A percentile compares a stretch with the other conserved stretches of the same genome.
These are phyloP conservation scores for Beroe ovata DNA, from an alignment of 37 sponge, comb jelly and placozoan species.

Conservation along the genomic window DNA sequence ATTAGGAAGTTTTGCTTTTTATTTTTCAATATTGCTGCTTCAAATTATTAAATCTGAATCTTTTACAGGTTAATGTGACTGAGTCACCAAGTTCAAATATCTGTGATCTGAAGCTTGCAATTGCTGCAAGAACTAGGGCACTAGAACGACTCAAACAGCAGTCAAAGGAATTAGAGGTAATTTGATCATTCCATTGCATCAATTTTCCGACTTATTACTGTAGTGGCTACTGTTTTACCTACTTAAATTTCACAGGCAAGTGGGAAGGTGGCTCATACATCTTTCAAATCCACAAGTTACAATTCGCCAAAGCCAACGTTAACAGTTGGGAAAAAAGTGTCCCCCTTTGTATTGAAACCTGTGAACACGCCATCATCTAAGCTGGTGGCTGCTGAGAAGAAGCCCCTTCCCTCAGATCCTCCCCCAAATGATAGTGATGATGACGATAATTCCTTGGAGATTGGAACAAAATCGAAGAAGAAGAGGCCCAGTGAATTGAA, in stretches of 20 bases:
- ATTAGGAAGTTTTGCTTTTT: too few species aligned
- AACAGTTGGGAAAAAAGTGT: not conserved
- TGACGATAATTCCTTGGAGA: constrained; percentile 1
- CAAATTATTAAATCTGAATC: too few species aligned
- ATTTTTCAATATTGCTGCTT: too few species aligned
- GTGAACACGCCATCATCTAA: constrained; percentile 4
- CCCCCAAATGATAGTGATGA: not conserved
- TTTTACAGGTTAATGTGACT: not conserved
- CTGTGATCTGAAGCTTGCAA: not conserved
- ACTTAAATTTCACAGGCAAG: constrained; percentile 5
- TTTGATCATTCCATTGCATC: too few species aligned
- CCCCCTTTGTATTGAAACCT: constrained; percentile 30
- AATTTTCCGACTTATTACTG: too few species aligned
- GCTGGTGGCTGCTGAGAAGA: not conserved
- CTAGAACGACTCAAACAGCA: constrained; percentile 3
- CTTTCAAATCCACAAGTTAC: constrained; percentile 4
- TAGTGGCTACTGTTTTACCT: too few species aligned
- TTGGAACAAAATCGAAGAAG: not conserved
- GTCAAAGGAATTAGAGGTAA: not conserved
- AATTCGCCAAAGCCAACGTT: constrained; percentile 22
- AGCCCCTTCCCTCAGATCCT: not conserved
- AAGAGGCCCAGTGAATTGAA: not conserved
- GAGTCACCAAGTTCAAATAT: not conserved
- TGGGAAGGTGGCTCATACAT: not conserved
- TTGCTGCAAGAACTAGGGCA: constrained; percentile 7